Evolutionary conservation across 1,140 invertebrate species (phyloP).

Genomic region (Anoplolepis gracilipes): DNA sequence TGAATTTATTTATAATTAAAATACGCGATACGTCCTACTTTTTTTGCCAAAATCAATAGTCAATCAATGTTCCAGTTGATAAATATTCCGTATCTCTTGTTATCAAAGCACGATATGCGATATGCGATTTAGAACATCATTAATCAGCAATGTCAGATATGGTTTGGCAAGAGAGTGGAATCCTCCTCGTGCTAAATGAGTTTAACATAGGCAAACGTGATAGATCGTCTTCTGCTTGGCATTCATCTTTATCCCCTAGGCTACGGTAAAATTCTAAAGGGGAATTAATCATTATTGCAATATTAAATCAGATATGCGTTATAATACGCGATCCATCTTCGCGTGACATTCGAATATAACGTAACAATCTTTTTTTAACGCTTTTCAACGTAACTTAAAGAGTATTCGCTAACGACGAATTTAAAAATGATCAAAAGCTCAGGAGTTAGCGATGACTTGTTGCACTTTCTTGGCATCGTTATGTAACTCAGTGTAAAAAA

Average conservation of each 20-base stretch:
- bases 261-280: conserved; percentile 18
- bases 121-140: conserved; percentile 5
- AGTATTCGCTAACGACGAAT: neutral
- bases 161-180: conserved; percentile 42
- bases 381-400: neutral
- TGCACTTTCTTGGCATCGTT: neutral
- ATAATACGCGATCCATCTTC: conserved; percentile 35
- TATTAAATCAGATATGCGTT: conserved; percentile 36
- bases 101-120: neutral
- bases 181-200: conserved; percentile 10
- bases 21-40: neutral
- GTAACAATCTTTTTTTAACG: neutral
- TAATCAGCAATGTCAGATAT: conserved; percentile 34
- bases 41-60: neutral
- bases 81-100: conserved; percentile 23
- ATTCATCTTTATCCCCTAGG: conserved; percentile 20
- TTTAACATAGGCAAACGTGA: conserved; percentile 40
- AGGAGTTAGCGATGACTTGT: neutral
- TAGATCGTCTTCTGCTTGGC: conserved; percentile 22
- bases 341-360: neutral
- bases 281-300: conserved; percentile 50
- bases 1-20: conserved; percentile 33
- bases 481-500: neutral
- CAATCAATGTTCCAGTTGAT: neutral
- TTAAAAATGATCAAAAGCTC: conserved; percentile 24